These are phyloP conservation scores for Plagiodera versicolora DNA, from an alignment of 2,888 invertebrate species.

Conservation along the genomic window DNA sequence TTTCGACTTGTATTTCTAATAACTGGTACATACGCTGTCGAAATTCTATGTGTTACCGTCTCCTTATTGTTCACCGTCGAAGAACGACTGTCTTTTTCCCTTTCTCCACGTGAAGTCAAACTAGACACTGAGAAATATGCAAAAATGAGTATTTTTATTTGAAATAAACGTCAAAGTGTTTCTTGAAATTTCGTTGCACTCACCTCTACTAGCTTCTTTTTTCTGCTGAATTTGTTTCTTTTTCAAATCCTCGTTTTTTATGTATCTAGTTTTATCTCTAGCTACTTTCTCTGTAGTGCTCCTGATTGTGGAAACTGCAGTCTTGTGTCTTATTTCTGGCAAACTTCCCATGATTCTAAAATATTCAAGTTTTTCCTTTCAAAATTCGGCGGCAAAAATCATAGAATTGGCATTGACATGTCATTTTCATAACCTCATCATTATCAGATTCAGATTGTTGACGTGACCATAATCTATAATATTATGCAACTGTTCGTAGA, in stretches of 20 bases:
- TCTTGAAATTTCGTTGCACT: conserved; percentile 4
- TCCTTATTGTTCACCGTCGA: conserved; percentile 36
- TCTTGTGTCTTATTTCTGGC: conserved; percentile 55
- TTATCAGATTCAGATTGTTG: no score
- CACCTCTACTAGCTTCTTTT: conserved; percentile 44
- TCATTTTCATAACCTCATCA: no score
- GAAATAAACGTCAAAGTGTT: not conserved
- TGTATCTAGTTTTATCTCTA: conserved; percentile 44
- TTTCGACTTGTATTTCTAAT: conserved; percentile 47
- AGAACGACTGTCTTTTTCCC: conserved; percentile 27
- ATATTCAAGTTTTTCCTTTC: conserved; percentile 11
- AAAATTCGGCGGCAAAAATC: no score
- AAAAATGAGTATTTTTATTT: conserved; percentile 8
- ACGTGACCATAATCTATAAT: no score
- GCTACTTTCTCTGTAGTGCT: conserved; percentile 52
- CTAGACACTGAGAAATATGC: conserved; percentile 31
- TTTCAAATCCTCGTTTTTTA: conserved; percentile 39
- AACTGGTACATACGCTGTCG: conserved; percentile 55
- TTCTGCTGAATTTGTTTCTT: conserved; percentile 35
- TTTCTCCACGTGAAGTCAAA: conserved; percentile 36
- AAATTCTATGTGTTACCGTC: conserved; percentile 48
- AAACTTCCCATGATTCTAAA: conserved; percentile 45
- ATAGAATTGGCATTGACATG: no score
- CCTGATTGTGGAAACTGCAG: conserved; percentile 54
- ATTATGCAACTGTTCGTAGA: no score